Conservation (phyloP, 2,888 invertebrate species). For the Caenorhabditis virilis region DNA sequence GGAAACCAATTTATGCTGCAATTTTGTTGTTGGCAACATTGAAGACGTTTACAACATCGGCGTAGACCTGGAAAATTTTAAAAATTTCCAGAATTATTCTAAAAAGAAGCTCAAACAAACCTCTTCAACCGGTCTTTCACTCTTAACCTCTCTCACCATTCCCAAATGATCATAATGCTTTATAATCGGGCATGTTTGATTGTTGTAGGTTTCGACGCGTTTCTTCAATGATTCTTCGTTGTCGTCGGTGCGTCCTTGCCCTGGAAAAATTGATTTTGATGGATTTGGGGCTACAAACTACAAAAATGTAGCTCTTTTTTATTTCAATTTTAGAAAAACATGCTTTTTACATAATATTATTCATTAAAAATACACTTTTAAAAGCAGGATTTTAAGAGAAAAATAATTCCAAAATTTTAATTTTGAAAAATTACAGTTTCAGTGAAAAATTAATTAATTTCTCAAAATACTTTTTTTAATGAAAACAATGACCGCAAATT, state of each 20-base stretch:
- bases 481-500: too few species aligned
- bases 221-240: conserved; percentile 86
- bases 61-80: conserved; percentile 7
- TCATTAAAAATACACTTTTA: too few species aligned
- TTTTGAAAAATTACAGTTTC: too few species aligned
- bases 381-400: too few species aligned
- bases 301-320: too few species aligned
- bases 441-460: too few species aligned
- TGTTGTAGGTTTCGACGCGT: conserved; percentile 71
- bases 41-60: conserved; percentile 30
- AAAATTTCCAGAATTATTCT: neutral
- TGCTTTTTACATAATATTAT: too few species aligned
- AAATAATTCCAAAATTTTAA: too few species aligned
- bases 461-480: too few species aligned
- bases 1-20: neutral
- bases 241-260: conserved; percentile 78
- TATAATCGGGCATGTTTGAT: conserved; percentile 69
- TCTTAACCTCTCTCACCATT: conserved; percentile 57
- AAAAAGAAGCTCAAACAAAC: conserved; percentile 36
- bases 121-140: conserved; percentile 48
- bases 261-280: conserved; percentile 12
- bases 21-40: neutral
- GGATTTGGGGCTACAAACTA: too few species aligned
- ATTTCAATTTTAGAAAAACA: too few species aligned
- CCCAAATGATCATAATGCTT: conserved; percentile 54